phyloP scores from a whole-genome alignment of 2,797 vertebrate species.

The Bradypodion pumilum region DNA sequence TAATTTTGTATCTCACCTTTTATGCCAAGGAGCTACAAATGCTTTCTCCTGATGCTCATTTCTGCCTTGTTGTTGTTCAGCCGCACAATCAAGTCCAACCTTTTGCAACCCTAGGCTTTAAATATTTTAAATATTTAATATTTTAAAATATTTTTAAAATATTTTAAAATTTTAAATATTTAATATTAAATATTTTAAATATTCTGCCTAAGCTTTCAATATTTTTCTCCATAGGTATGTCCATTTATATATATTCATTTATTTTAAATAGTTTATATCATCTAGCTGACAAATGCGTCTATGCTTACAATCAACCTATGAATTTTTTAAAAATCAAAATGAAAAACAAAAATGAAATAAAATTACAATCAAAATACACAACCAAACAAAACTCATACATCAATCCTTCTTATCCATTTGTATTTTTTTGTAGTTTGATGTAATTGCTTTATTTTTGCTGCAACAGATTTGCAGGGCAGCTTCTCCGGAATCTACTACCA shows the following conservation, averaged over 20 bases:
- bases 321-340: background rate
- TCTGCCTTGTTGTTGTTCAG: too few relatives aligned
- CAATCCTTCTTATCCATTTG: background rate
- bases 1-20: background rate
- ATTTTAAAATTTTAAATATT: too few relatives aligned
- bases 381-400: background rate
- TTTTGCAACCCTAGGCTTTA: too few relatives aligned
- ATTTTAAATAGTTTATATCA: background rate
- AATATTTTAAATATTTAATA: too few relatives aligned
- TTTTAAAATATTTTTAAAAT: too few relatives aligned
- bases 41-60: background rate
- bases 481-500: background rate
- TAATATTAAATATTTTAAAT: too few relatives aligned
- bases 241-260: background rate
- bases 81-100: too few relatives aligned
- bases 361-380: background rate
- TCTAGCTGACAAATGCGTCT: background rate
- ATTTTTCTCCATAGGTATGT: background rate
- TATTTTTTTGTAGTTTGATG: too few relatives aligned
- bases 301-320: background rate
- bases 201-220: too few relatives aligned
- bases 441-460: too few relatives aligned
- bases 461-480: background rate
- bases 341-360: background rate
- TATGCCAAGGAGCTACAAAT: background rate